A percentile compares a stretch with the other conserved stretches of the same genome.
Evolutionary conservation across 35 echinoderm and acorn worm species (phyloP).

Genomic region (Apostichopus californicus): DNA sequence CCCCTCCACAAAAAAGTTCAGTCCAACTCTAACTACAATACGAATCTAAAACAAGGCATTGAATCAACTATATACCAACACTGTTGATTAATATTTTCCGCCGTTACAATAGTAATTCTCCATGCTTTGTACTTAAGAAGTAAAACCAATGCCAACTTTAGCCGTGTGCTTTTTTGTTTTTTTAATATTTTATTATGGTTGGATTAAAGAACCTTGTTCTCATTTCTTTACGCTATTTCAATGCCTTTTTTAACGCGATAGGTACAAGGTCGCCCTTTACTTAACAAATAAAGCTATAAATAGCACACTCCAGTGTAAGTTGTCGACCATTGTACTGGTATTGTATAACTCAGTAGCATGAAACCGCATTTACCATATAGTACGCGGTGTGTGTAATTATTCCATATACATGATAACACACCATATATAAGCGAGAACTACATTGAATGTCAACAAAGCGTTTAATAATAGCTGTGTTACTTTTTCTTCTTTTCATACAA

Average conservation of each 20-base stretch:
- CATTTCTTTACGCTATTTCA: neutral
- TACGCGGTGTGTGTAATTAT: neutral
- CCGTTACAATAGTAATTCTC: no score
- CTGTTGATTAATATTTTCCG: no score
- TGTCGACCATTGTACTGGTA: conserved; percentile 3
- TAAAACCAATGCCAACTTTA: no score
- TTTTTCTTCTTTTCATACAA: no score
- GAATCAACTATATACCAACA: no score
- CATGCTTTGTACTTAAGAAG: no score
- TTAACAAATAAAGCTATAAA: conserved; percentile 30
- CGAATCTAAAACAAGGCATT: no score
- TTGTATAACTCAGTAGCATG: neutral
- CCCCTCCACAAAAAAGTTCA: no score
- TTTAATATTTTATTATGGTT: neutral
- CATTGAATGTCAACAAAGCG: neutral
- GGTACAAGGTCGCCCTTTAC: conserved; percentile 32
- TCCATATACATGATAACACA: neutral
- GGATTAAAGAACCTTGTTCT: neutral
- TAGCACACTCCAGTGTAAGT: neutral
- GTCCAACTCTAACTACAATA: no score
- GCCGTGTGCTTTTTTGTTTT: no score
- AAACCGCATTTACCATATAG: neutral
- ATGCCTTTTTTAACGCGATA: conserved; percentile 3
- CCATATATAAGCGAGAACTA: neutral
- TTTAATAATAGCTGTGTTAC: conserved; percentile 20